These are phyloP conservation scores for Parelbella ahira DNA, from an alignment of 2,888 invertebrate species.

Conservation along the genomic window DNA sequence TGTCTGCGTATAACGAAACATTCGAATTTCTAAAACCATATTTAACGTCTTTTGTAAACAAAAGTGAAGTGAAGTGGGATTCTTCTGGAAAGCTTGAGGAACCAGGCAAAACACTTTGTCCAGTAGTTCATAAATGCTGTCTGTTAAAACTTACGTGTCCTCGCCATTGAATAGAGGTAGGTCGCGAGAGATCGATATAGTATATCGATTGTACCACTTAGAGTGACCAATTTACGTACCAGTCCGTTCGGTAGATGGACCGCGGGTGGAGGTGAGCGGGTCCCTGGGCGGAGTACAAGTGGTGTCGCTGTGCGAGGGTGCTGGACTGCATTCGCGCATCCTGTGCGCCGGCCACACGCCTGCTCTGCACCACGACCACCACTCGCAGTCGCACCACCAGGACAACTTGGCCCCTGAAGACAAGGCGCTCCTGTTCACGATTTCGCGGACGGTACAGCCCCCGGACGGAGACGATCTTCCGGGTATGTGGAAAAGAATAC, in stretches of 20 bases:
- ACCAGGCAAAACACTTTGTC: too few species aligned
- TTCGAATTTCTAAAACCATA: too few species aligned
- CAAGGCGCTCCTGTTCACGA: conserved; percentile 56
- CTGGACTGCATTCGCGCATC: conserved; percentile 89
- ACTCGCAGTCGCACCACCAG: conserved; percentile 29
- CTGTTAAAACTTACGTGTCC: too few species aligned
- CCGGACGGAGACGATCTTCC: conserved; percentile 38
- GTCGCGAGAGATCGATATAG: too few species aligned
- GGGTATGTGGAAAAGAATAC: conserved; percentile 38
- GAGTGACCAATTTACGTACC: too few species aligned
- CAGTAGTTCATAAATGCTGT: too few species aligned
- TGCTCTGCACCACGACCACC: conserved; percentile 81
- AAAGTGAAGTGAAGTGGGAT: too few species aligned
- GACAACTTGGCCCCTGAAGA: conserved; percentile 38
- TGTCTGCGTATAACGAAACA: too few species aligned
- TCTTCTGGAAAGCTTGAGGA: too few species aligned
- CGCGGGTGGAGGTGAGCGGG: conserved; percentile 85
- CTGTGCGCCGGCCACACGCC: conserved; percentile 89
- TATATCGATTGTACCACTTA: too few species aligned
- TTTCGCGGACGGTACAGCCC: conserved; percentile 42
- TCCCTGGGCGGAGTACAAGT: conserved; percentile 96
- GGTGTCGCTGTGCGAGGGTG: conserved; percentile 88
- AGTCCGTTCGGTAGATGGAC: conserved; percentile 51
- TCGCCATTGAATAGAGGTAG: too few species aligned
- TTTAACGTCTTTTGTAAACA: too few species aligned